These are phyloP conservation scores for Phalacrocorax pelagicus DNA, from an alignment of 2,113 vertebrate species.

Conservation along the genomic window DNA sequence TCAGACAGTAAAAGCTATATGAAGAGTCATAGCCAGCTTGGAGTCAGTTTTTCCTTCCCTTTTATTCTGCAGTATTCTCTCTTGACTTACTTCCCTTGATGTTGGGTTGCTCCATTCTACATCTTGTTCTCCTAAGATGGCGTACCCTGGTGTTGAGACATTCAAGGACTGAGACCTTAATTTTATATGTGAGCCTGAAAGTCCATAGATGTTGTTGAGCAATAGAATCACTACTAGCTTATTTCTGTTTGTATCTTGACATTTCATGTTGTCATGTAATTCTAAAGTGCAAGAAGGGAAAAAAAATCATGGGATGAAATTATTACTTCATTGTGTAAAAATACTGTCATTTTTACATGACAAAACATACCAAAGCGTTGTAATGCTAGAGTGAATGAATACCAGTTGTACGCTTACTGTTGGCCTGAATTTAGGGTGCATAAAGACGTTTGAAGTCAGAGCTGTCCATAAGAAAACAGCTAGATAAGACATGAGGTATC, in stretches of 20 bases:
- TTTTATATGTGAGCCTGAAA: background rate
- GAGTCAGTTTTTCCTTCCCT: background rate
- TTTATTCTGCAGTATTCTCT: background rate
- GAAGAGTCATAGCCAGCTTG: background rate
- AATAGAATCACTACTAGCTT: background rate
- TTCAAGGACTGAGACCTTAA: background rate
- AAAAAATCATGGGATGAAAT: background rate
- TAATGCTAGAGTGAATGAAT: background rate
- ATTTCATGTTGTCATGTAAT: background rate
- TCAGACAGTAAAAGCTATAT: background rate
- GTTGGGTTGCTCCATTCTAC: background rate
- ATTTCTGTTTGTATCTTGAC: background rate
- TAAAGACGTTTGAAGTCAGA: background rate
- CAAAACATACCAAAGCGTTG: background rate
- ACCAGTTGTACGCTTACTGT: background rate
- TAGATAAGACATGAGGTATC: background rate
- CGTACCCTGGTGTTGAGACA: background rate
- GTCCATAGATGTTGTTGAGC: background rate
- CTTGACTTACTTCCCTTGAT: background rate
- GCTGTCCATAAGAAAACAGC: constrained; percentile 1
- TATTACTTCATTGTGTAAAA: background rate
- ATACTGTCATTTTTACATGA: background rate
- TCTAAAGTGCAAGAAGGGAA: background rate
- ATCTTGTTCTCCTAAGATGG: background rate
- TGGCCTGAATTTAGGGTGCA: background rate